Evolutionary conservation across 2,888 invertebrate species (phyloP), one percentile per base, ranked within the genome.

Genomic region (Lasioglossum oenotherae): DNA sequence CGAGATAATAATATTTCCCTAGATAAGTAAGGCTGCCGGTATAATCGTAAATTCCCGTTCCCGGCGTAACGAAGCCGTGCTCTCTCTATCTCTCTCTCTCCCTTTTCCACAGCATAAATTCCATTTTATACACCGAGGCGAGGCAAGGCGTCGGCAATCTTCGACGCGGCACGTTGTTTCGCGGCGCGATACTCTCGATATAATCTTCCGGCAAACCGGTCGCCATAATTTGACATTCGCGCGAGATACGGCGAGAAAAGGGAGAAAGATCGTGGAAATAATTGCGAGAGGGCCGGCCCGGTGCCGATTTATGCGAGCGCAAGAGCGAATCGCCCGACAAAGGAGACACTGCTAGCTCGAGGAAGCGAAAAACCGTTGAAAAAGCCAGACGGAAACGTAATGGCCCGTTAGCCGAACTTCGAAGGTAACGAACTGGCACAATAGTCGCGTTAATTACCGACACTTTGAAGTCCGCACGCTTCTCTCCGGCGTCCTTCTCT

Each of bases 391-490:
- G 69, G 10, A 31, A 67, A 46, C 53, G 23, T 46, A 74, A 83
- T 35, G 60, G 38, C 23, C 71, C 74, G 80, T 73, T 73, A 64
- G 19, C 73, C 57, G 31, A 69, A 38, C 44, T 46, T 64, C 46
- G 14, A 81, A 89, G 85, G 82, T 85, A 87, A 80, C 81, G 78
- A 75, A 77, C 38, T 71, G 80, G 71, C 78, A 64, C 78, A 69
- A 77, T 67, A 77, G 75, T 41, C 41, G 74, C 72, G 81, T 86
- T 89, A 86, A 89, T 89, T 89, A 89, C 80, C 78, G 85, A 78
- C 77, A 86, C 89, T 89, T 87, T 82, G 72, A 73, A 75, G 53
- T 80, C 84, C 46, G n/a, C 64, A 12, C 41, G 41, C 41, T 38
- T 23, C 67, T 23, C 67, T 31, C 69, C 57, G n/a, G 10, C 2